Conservation (phyloP, 2,888 invertebrate species). For the Lithophane socia region DNA sequence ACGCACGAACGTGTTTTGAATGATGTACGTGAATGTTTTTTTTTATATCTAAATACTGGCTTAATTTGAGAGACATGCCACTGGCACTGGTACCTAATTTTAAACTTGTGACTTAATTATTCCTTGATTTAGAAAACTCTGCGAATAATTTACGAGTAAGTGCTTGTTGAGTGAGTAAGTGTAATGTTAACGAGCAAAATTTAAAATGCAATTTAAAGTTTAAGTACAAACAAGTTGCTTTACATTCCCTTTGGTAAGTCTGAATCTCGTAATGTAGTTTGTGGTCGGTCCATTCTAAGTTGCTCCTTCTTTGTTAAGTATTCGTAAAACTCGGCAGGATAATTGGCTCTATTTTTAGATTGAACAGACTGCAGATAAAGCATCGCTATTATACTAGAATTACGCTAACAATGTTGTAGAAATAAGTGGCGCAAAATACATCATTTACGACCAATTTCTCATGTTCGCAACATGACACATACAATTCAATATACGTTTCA, state of each 20-base stretch:
- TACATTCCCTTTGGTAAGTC: conserved; percentile 86
- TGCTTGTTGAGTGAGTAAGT: conserved; percentile 68
- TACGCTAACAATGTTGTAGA: conserved; percentile 9
- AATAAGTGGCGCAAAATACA: conserved; percentile 18
- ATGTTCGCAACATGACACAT: conserved; percentile 46
- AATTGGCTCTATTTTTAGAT: conserved; percentile 74
- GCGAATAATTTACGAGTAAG: conserved; percentile 67
- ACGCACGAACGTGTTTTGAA: conserved; percentile 53
- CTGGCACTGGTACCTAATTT: conserved; percentile 11
- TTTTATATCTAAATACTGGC: conserved; percentile 32
- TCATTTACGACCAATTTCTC: conserved; percentile 41
- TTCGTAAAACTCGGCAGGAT: conserved; percentile 74
- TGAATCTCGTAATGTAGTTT: conserved; percentile 81
- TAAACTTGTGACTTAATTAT: conserved; percentile 43
- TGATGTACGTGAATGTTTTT: conserved; percentile 43
- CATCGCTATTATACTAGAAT: conserved; percentile 10
- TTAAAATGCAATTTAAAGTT: conserved; percentile 90
- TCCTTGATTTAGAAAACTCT: conserved; percentile 61
- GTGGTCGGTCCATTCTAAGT: conserved; percentile 81
- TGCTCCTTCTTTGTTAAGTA: conserved; percentile 77
- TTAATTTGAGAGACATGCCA: conserved; percentile 34
- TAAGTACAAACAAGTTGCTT: conserved; percentile 83
- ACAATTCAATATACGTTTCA: conserved; percentile 60
- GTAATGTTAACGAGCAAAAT: conserved; percentile 85
- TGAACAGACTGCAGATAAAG: conserved; percentile 29